Percentiles rank a stretch among this genome's conserved stretches.
Conservation (phyloP, 2,797 vertebrate species). For the Acanthurus lineatus region DNA sequence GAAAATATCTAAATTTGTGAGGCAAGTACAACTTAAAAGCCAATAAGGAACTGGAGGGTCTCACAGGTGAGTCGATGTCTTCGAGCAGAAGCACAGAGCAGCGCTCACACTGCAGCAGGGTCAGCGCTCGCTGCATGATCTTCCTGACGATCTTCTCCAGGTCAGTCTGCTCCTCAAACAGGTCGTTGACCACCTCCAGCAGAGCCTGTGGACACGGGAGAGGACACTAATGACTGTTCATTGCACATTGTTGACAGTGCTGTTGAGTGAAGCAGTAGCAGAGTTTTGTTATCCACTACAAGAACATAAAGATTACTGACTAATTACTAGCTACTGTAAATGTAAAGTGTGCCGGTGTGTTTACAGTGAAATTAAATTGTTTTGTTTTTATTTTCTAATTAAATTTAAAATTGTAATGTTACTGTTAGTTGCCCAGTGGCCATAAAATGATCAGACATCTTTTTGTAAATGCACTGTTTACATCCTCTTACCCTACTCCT, state of each 20-base stretch:
- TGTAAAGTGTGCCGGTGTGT: neutral
- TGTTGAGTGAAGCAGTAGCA: neutral
- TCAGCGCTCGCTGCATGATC: slow-evolving; percentile 98
- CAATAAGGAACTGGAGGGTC: slow-evolving; percentile 20
- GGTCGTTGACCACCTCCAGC: slow-evolving; percentile 97
- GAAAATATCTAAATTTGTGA: neutral
- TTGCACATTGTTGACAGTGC: neutral
- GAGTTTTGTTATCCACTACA: neutral
- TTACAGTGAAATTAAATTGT: neutral
- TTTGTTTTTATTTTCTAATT: neutral
- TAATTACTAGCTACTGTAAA: neutral
- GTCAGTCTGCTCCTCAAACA: slow-evolving; percentile 99
- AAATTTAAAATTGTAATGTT: neutral
- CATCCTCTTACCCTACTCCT: slow-evolving; percentile 82
- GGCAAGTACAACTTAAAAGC: neutral
- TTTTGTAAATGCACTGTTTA: slow-evolving; percentile 27
- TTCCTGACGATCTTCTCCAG: slow-evolving; percentile 99
- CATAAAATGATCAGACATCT: neutral
- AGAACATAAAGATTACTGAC: neutral
- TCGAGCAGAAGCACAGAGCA: slow-evolving; percentile 97
- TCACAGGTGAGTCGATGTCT: slow-evolving; percentile 96
- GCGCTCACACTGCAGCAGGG: slow-evolving; percentile 96
- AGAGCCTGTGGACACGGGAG: slow-evolving; percentile 86
- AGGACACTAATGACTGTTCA: neutral
- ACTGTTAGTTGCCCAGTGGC: no score